phyloP scores from a whole-genome alignment of 2,113 vertebrate genomes.

The Gorsachius goisagi region DNA sequence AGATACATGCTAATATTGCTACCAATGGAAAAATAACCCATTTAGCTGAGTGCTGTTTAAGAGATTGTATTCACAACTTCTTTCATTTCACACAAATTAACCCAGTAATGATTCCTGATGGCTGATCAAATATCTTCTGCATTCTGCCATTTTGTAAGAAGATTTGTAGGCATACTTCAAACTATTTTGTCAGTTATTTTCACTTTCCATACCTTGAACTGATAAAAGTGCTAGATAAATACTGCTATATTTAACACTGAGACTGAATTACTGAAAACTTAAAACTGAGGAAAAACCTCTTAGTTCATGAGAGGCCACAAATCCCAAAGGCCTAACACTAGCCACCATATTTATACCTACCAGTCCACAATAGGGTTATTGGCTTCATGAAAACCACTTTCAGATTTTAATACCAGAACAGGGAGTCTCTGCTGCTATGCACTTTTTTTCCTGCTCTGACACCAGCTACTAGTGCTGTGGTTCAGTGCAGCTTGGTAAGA shows the following conservation, averaged over 20 bases:
- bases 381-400: background rate
- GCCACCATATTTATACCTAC: background rate
- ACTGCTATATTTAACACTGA: background rate
- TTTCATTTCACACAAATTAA: constrained; percentile 48
- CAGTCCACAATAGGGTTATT: background rate
- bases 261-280: background rate
- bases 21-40: constrained; percentile 45
- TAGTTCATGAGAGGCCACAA: background rate
- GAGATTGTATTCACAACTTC: constrained; percentile 33
- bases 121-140: constrained; percentile 6
- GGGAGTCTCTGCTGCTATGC: background rate
- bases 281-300: background rate
- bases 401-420: background rate
- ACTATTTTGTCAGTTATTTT: background rate
- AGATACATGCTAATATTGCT: constrained; percentile 10
- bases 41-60: constrained; percentile 48
- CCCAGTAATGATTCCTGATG: background rate
- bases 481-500: background rate
- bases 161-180: background rate
- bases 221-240: background rate
- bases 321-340: background rate
- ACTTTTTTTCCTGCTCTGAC: background rate
- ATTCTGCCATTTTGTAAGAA: background rate
- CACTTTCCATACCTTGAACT: background rate
- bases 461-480: background rate